Conservation (phyloP, 1,140 invertebrate species). For the Ceratosolen solmsi region DNA sequence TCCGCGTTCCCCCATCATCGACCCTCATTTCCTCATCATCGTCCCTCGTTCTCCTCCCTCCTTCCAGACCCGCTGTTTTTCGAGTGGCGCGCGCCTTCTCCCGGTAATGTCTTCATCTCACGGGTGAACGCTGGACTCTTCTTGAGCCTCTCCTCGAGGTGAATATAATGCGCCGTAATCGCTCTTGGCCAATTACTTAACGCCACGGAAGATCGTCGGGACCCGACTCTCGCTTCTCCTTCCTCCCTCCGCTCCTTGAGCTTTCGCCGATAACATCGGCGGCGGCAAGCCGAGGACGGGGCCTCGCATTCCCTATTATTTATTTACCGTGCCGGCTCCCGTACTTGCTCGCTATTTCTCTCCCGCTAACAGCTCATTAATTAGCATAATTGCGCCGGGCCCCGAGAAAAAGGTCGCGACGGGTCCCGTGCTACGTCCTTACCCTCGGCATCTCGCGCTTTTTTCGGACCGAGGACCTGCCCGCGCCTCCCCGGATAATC, state of each 20-base stretch:
- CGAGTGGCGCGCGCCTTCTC: slow-evolving; percentile 26
- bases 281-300: slow-evolving; percentile 33
- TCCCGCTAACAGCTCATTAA: slow-evolving; percentile 54
- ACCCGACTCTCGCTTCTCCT: slow-evolving; percentile 51
- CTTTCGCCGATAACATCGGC: slow-evolving; percentile 55
- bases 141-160: slow-evolving; percentile 51
- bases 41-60: too few relatives aligned
- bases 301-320: slow-evolving; percentile 49
- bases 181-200: slow-evolving; percentile 71
- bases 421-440: neutral
- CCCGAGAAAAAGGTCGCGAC: neutral
- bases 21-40: neutral
- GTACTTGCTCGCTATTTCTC: slow-evolving; percentile 70
- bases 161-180: slow-evolving; percentile 73
- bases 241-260: slow-evolving; percentile 38
- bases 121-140: slow-evolving; percentile 30
- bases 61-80: neutral
- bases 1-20: neutral
- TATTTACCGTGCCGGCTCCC: slow-evolving; percentile 51
- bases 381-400: slow-evolving; percentile 49
- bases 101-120: slow-evolving; percentile 72
- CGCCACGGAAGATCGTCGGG: slow-evolving; percentile 63
- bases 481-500: neutral
- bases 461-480: neutral
- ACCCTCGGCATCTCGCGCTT: neutral